Evolutionary conservation across 1,140 invertebrate species (phyloP).

Genomic region (Diorhabda elongata): DNA sequence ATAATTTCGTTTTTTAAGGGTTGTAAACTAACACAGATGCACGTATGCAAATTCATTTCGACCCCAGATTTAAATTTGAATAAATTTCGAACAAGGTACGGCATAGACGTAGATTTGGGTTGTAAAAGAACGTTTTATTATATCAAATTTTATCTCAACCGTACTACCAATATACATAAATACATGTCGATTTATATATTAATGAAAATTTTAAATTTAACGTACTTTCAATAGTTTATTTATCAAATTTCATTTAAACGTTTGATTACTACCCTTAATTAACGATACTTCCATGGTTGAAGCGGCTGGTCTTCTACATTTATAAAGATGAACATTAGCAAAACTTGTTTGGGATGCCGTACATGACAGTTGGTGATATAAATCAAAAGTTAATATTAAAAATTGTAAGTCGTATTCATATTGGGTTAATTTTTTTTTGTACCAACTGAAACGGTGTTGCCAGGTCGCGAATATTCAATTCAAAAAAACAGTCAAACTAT

Average conservation of each 20-base stretch:
- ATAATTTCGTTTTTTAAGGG: constrained; percentile 21
- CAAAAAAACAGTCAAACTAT: too few species aligned
- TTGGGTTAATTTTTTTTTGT: constrained; percentile 17
- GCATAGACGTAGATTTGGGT: not conserved
- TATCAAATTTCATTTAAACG: too few species aligned
- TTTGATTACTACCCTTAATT: too few species aligned
- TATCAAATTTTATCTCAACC: too few species aligned
- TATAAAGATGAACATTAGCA: constrained; percentile 10
- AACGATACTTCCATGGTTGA: too few species aligned
- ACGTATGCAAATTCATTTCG: constrained; percentile 17
- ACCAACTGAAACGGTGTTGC: not conserved
- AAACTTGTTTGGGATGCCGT: constrained; percentile 16
- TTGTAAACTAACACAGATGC: constrained; percentile 21
- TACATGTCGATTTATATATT: too few species aligned
- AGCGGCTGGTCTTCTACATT: too few species aligned
- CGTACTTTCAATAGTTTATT: too few species aligned
- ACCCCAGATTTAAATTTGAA: constrained; percentile 22
- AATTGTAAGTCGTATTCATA: constrained; percentile 22
- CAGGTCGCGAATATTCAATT: not conserved
- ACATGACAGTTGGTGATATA: constrained; percentile 22
- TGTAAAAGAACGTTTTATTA: too few species aligned
- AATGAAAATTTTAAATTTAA: too few species aligned
- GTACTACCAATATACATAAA: too few species aligned
- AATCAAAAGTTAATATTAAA: constrained; percentile 22
- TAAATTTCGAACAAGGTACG: constrained; percentile 14